A percentile compares a stretch with the other conserved stretches of the same genome.
Conservation (phyloP, 1,140 invertebrate species). For the Drosophila serrata region DNA sequence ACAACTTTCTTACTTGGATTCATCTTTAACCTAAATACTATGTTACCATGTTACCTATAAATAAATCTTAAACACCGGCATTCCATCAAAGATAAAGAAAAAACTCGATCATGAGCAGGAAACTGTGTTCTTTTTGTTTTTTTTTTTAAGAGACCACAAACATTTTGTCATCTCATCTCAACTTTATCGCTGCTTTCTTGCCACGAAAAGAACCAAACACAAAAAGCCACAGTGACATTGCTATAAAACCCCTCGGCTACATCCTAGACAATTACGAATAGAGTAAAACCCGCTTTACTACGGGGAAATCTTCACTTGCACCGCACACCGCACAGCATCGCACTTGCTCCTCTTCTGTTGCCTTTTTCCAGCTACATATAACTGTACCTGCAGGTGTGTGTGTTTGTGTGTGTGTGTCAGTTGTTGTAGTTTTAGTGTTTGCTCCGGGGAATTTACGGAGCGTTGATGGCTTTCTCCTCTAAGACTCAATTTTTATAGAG, state of each 20-base stretch:
- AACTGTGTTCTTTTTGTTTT: slow-evolving; percentile 42
- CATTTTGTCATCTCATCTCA: slow-evolving; percentile 46
- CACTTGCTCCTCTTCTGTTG: slow-evolving; percentile 33
- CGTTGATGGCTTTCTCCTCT: slow-evolving; percentile 76
- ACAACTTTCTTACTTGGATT: slow-evolving; percentile 1
- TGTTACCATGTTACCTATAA: slow-evolving; percentile 11
- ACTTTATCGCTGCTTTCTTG: slow-evolving; percentile 29
- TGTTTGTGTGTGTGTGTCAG: too few species aligned
- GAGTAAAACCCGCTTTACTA: slow-evolving; percentile 52
- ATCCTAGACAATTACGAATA: slow-evolving; percentile 55
- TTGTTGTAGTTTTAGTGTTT: slow-evolving; percentile 57
- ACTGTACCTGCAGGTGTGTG: slow-evolving; percentile 62
- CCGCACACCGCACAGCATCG: slow-evolving; percentile 52
- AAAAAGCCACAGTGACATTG: slow-evolving; percentile 33
- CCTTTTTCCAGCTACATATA: slow-evolving; percentile 21
- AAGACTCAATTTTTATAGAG: slow-evolving; percentile 26
- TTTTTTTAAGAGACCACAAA: slow-evolving; percentile 34
- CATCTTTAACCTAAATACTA: slow-evolving; percentile 17
- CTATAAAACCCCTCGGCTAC: slow-evolving; percentile 31
- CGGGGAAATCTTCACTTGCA: slow-evolving; percentile 69
- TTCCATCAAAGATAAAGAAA: slow-evolving; percentile 23
- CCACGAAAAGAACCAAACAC: slow-evolving; percentile 3
- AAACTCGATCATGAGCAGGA: slow-evolving; percentile 40
- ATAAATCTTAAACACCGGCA: slow-evolving; percentile 10
- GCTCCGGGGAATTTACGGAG: slow-evolving; percentile 64